Evolutionary conservation across 2,888 invertebrate genomes (phyloP).

Genomic region (Tridacna crocea): DNA sequence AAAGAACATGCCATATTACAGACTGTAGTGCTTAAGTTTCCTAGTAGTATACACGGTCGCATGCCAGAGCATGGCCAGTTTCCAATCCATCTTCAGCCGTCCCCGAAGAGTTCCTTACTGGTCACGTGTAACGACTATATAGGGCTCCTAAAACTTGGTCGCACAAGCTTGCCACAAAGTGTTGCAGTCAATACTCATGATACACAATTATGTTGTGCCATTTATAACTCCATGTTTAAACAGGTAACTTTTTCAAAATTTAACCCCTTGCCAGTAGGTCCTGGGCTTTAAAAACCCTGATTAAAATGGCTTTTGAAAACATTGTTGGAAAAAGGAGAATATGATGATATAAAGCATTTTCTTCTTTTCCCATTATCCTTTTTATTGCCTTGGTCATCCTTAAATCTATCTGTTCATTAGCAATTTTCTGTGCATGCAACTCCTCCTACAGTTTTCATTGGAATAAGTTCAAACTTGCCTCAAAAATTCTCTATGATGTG

Average conservation of each 20-base stretch:
- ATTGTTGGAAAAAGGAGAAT: too few relatives aligned
- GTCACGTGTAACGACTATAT: slow-evolving; percentile 84
- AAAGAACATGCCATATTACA: slow-evolving; percentile 83
- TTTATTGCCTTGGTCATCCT: too few relatives aligned
- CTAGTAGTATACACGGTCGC: slow-evolving; percentile 80
- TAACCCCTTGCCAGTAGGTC: too few relatives aligned
- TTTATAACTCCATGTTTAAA: slow-evolving; percentile 82
- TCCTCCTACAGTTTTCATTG: too few relatives aligned
- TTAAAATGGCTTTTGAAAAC: too few relatives aligned
- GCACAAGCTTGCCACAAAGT: slow-evolving; percentile 68
- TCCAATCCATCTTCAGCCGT: slow-evolving; percentile 78
- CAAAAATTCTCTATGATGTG: too few relatives aligned
- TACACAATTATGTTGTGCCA: slow-evolving; percentile 82
- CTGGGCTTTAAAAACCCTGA: too few relatives aligned
- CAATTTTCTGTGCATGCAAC: too few relatives aligned
- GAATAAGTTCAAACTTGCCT: too few relatives aligned
- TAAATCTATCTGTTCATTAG: too few relatives aligned
- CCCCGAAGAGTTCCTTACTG: slow-evolving; percentile 76
- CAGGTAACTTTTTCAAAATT: slow-evolving; percentile 71
- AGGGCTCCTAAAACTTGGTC: slow-evolving; percentile 79
- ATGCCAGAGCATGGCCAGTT: slow-evolving; percentile 84
- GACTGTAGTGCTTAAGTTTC: slow-evolving; percentile 82
- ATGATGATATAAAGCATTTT: too few relatives aligned
- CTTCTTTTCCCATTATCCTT: too few relatives aligned
- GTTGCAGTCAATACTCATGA: slow-evolving; percentile 77